Conservation (phyloP, 2,797 vertebrate genomes). For the Tadarida brasiliensis region DNA sequence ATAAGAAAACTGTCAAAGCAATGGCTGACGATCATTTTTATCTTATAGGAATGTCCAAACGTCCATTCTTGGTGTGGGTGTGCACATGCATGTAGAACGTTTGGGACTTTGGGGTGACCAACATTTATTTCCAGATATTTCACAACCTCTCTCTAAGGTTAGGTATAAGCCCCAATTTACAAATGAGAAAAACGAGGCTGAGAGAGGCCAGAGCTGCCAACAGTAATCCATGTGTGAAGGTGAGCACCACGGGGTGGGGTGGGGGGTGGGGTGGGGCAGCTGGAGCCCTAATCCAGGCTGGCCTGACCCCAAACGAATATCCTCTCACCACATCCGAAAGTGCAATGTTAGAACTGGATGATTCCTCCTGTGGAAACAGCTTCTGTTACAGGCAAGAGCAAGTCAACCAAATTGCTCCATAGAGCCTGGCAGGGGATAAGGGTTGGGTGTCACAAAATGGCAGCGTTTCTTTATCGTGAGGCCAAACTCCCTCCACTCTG, state of each 20-base stretch:
- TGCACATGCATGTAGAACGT: neutral
- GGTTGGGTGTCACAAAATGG: neutral
- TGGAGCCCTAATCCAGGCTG: neutral
- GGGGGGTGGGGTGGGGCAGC: neutral
- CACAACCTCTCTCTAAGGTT: neutral
- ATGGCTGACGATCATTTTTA: neutral
- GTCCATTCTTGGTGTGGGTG: neutral
- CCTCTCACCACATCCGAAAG: neutral
- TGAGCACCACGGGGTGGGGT: neutral
- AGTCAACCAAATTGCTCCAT: neutral
- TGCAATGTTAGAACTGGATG: neutral
- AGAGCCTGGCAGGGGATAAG: neutral
- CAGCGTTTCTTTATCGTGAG: constrained; percentile 14
- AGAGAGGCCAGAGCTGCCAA: neutral
- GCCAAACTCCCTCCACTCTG: neutral
- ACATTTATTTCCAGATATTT: neutral
- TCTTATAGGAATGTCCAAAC: neutral
- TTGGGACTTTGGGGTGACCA: neutral
- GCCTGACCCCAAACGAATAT: too few species aligned
- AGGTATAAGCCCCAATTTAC: neutral
- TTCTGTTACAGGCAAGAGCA: neutral
- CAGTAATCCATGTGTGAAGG: too few species aligned
- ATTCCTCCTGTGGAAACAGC: neutral
- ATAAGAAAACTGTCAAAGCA: neutral
- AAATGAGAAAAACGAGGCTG: neutral